Conservation (phyloP, 2,113 vertebrate species). For the Hoplias malabaricus region DNA sequence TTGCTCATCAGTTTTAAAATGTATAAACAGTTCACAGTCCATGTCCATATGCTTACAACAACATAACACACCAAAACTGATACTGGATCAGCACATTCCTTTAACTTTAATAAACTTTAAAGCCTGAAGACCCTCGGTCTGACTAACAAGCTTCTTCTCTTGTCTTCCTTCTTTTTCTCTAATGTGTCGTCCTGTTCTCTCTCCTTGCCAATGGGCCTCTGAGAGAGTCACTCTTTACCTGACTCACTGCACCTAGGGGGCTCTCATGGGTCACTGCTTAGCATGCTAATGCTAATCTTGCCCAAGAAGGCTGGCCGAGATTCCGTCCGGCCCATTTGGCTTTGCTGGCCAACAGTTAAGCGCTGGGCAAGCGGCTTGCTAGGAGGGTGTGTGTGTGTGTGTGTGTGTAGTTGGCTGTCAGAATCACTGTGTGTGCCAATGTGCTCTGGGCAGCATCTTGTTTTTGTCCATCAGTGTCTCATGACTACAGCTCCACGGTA, state of each 20-base stretch:
- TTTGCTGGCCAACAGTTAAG: constrained; percentile 55
- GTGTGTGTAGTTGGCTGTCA: constrained; percentile 45
- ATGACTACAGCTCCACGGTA: constrained; percentile 44
- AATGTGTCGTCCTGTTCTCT: constrained; percentile 44
- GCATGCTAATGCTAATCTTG: constrained; percentile 67
- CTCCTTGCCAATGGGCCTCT: constrained; percentile 59
- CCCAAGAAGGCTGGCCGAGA: constrained; percentile 53
- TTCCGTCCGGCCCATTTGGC: constrained; percentile 64
- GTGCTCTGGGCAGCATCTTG: constrained; percentile 46
- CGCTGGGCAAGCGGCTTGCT: constrained; percentile 28
- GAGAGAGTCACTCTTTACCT: constrained; percentile 65
- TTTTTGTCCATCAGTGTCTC: constrained; percentile 54
- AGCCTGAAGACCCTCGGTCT: neutral
- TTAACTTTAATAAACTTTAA: neutral
- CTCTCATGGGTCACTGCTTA: constrained; percentile 72
- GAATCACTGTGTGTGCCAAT: constrained; percentile 41
- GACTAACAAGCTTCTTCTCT: constrained; percentile 49
- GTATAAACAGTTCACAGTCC: neutral
- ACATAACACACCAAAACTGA: neutral
- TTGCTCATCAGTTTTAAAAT: too few species aligned
- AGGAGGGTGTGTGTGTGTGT: neutral
- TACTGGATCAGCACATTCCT: neutral
- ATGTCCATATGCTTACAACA: neutral
- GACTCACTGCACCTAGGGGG: constrained; percentile 76
- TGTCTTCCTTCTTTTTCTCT: neutral